phyloP scores from a whole-genome alignment of 2,797 vertebrate species.

The Alcedo atthis region DNA sequence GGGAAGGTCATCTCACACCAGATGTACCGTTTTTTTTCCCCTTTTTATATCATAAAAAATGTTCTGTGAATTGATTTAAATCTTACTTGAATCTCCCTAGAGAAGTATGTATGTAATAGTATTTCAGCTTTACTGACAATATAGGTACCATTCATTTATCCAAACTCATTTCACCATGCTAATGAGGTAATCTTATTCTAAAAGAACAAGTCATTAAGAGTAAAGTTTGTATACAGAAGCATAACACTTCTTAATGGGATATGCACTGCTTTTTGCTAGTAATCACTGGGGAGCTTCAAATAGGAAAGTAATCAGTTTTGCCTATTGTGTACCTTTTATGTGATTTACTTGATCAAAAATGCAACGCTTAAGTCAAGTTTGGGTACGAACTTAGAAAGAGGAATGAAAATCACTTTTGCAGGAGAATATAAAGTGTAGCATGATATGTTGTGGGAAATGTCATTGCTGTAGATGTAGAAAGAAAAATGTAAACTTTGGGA shows the following conservation, averaged over 20 bases:
- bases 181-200: slow-evolving; percentile 52
- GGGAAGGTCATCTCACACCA: slow-evolving; percentile 50
- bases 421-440: background rate
- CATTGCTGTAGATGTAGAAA: background rate
- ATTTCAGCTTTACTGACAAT: slow-evolving; percentile 36
- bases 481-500: slow-evolving; percentile 28
- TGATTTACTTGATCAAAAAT: slow-evolving; percentile 7
- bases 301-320: background rate
- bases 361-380: slow-evolving; percentile 23
- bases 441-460: slow-evolving; percentile 18
- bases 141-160: slow-evolving; percentile 40
- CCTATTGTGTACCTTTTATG: background rate
- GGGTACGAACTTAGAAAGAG: background rate
- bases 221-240: slow-evolving; percentile 20
- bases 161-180: slow-evolving; percentile 39
- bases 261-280: background rate
- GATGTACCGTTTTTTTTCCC: slow-evolving; percentile 1
- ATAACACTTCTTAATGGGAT: background rate
- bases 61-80: slow-evolving; percentile 41
- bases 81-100: slow-evolving; percentile 20
- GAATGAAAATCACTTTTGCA: background rate
- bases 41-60: background rate
- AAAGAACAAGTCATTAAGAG: slow-evolving; percentile 55
- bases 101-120: slow-evolving; percentile 9
- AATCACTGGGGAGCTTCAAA: background rate